Percentiles rank a stretch among this genome's conserved stretches.
These are phyloP conservation scores for Pyrrhosoma nymphula DNA, from an alignment of 2,888 invertebrate genomes.

Conservation along the genomic window DNA sequence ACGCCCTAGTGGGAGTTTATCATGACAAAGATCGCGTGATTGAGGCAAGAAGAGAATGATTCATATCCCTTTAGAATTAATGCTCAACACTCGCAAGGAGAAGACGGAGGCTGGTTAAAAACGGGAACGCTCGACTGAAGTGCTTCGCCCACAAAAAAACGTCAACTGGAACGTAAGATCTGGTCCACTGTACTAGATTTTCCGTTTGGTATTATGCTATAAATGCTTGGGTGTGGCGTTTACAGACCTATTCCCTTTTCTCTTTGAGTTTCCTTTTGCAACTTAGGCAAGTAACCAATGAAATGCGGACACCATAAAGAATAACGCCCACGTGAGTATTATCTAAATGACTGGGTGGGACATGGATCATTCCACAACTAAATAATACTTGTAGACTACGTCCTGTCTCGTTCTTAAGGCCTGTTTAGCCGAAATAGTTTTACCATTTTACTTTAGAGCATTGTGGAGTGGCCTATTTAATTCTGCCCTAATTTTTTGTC, in stretches of 20 bases:
- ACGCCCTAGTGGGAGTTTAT: not conserved
- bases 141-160: not conserved
- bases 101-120: not conserved
- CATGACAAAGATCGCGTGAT: not conserved
- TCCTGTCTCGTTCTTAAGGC: too few species aligned
- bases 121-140: not conserved
- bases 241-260: not conserved
- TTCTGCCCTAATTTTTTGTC: too few species aligned
- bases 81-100: not conserved
- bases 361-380: too few species aligned
- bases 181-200: not conserved
- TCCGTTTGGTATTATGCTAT: not conserved
- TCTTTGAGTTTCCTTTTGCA: not conserved
- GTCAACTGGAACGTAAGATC: not conserved
- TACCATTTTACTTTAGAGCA: too few species aligned
- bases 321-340: too few species aligned
- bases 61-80: not conserved
- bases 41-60: not conserved
- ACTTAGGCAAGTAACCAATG: not conserved
- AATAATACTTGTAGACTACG: too few species aligned
- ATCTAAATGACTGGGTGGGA: too few species aligned
- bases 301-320: too few species aligned
- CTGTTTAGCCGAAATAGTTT: too few species aligned
- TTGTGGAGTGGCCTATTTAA: too few species aligned
- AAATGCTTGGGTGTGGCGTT: not conserved